Conservation (phyloP, 2,113 vertebrate genomes). For the Mustela nigripes region DNA sequence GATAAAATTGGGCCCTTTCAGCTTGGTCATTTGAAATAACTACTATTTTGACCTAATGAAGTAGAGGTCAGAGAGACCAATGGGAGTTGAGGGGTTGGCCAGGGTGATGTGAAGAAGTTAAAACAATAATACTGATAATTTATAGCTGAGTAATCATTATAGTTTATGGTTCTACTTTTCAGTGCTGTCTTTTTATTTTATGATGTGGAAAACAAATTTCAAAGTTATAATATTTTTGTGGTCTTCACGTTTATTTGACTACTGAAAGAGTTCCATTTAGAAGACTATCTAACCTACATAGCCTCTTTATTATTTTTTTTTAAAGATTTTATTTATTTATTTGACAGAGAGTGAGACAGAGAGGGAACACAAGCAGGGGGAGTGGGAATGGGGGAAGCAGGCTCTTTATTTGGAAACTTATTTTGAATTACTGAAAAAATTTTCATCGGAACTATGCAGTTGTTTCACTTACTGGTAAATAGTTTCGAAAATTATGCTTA, state of each 20-base stretch:
- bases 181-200: neutral
- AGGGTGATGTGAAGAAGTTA: constrained; percentile 15
- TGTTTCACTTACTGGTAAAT: constrained; percentile 38
- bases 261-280: constrained; percentile 28
- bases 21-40: constrained; percentile 3
- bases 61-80: neutral
- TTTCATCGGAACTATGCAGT: neutral
- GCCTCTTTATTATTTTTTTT: neutral
- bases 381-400: no score
- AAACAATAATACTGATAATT: neutral
- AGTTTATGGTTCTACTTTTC: constrained; percentile 12
- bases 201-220: constrained; percentile 47
- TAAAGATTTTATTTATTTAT: no score
- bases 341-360: no score
- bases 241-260: constrained; percentile 17
- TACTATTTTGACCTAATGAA: constrained; percentile 28
- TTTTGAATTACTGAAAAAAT: constrained; percentile 49
- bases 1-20: neutral
- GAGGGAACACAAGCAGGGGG: no score
- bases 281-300: neutral
- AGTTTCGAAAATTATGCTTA: neutral
- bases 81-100: neutral
- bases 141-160: constrained; percentile 53
- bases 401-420: neutral
- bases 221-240: constrained; percentile 15